Evolutionary conservation across 1,140 invertebrate genomes (phyloP), one percentile per base, ranked within the genome.

Genomic region (Pseudachorutes palmiensis): DNA sequence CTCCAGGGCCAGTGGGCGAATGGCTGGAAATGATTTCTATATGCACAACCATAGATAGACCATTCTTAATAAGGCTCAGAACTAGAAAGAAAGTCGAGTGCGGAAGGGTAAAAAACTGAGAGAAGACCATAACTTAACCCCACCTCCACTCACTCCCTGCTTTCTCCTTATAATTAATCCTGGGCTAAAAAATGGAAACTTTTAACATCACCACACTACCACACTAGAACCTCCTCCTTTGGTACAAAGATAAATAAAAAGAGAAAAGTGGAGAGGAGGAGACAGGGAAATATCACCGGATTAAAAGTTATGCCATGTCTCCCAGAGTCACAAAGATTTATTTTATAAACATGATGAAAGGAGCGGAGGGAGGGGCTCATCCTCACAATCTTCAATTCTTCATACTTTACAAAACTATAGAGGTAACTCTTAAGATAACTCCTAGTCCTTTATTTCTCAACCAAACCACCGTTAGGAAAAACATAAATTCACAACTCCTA

Each of bases 291-390:
- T 60, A 60, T 60, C 58, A 60, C 58, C 58, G 30, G 58, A 60
- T 60, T 60, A 60, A 60, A 60, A 60, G 58, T 60, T 60, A 60
- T 29, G n/a, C n/a, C n/a, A 29, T 60, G 51, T 55, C 9, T 55
- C 51, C 24, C 58, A 9, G 26, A 24, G 9, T 29, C 30, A n/a
- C 58, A 12, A 60, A 60, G 58, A 60, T 60, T 60, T 60, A 60
- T 60, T 24, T 60, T 55, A 22, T 60, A 60, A 60, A 60, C 58
- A 60, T 60, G 58, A 60, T 32, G 58, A 55, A 55, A 55, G 51
- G 51, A 55, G 36, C 36, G 36, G 36, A 45, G 51, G 51, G 5
- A 55, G 51, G 24, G 51, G 14, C 12, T 19, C 5, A 5, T 55
- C 51, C 24, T 24, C 51, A 9, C 9, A 55, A 55, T 55, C 51